Percentiles rank a stretch among this genome's conserved stretches.
Conservation (phyloP, 35 echinoderm and acorn worm genomes). For the Eucidaris tribuloides region DNA sequence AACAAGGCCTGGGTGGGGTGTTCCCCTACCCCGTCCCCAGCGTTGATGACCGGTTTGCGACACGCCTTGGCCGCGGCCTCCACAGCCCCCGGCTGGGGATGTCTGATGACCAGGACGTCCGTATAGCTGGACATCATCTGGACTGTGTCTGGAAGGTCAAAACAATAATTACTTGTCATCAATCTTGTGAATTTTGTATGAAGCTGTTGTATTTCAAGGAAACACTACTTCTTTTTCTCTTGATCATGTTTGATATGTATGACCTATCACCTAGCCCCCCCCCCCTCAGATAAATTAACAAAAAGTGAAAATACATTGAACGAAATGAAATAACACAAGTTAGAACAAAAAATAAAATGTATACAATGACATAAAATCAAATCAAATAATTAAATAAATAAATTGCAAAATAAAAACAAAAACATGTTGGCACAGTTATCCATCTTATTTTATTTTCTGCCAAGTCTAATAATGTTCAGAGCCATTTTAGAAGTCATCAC, state of each 20-base stretch:
- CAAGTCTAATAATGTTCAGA: too few species aligned
- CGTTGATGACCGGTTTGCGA: constrained; percentile 85
- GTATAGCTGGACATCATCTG: constrained; percentile 92
- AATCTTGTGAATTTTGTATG: neutral
- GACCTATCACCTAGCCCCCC: too few species aligned
- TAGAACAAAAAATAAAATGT: too few species aligned
- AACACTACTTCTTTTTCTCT: neutral
- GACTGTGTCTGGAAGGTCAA: constrained; percentile 62
- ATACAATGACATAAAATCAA: too few species aligned
- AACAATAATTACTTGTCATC: neutral
- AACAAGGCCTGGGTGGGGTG: constrained; percentile 95
- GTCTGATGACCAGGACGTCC: constrained; percentile 84
- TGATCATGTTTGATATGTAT: neutral
- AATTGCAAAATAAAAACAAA: too few species aligned
- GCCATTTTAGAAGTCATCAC: too few species aligned
- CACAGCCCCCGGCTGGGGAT: constrained; percentile 66
- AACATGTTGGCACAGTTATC: too few species aligned
- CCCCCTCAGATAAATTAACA: too few species aligned
- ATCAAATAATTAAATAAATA: too few species aligned
- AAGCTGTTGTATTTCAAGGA: neutral
- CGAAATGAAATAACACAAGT: too few species aligned
- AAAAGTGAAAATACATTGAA: too few species aligned
- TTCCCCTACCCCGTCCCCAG: constrained; percentile 91
- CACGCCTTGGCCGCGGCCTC: constrained; percentile 57
- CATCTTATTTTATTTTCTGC: too few species aligned